Percentiles rank a stretch among this genome's conserved stretches.
Conservation (phyloP, 2,888 invertebrate species). For the Drosophila parthenogenetica region DNA sequence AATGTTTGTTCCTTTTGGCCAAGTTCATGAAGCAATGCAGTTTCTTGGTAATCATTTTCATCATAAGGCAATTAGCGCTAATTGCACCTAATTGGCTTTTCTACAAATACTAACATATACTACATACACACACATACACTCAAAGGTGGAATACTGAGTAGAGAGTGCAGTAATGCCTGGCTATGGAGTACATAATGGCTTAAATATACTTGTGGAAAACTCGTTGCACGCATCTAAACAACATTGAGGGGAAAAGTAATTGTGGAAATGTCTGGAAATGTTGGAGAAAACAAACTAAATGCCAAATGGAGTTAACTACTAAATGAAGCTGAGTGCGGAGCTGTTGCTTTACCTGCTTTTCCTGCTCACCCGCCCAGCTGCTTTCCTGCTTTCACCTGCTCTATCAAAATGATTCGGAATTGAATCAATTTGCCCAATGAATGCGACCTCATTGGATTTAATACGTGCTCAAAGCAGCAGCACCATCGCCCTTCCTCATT, state of each 20-base stretch:
- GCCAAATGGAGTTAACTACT: constrained; percentile 52
- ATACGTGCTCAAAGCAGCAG: constrained; percentile 61
- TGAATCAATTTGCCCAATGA: constrained; percentile 74
- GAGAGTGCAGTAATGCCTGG: constrained; percentile 12
- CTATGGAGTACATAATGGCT: constrained; percentile 11
- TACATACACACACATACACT: too few species aligned
- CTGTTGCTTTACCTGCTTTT: constrained; percentile 13
- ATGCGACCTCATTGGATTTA: constrained; percentile 76
- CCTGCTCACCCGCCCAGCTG: neutral
- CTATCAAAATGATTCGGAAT: constrained; percentile 36
- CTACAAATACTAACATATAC: constrained; percentile 7
- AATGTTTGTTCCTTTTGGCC: neutral
- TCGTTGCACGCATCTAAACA: constrained; percentile 12
- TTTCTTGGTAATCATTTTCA: constrained; percentile 32
- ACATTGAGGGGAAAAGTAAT: constrained; percentile 20
- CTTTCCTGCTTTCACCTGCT: constrained; percentile 3
- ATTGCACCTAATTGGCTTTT: constrained; percentile 61
- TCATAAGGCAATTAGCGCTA: constrained; percentile 63
- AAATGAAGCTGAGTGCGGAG: constrained; percentile 50
- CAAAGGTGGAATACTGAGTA: constrained; percentile 1
- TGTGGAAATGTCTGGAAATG: constrained; percentile 32
- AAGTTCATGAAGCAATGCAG: constrained; percentile 6
- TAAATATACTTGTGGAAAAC: neutral
- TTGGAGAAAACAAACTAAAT: constrained; percentile 33
- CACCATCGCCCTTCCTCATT: neutral